These are phyloP conservation scores for Rousettus leschenaultii DNA, from an alignment of 2,113 vertebrate species.

Conservation along the genomic window DNA sequence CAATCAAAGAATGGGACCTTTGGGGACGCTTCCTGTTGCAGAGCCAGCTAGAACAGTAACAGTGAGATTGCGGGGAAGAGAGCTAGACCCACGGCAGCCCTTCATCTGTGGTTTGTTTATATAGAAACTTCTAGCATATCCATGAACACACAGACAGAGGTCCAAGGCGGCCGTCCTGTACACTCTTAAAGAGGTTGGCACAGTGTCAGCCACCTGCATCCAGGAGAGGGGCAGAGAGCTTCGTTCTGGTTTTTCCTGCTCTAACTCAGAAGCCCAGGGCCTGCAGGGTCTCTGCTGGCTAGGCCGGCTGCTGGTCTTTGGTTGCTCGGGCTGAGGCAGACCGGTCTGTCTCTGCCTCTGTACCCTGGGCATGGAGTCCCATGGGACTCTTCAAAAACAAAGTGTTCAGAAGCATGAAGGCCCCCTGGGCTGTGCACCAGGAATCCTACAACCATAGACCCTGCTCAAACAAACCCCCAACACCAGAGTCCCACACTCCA, in stretches of 20 bases:
- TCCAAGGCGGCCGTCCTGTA: not conserved
- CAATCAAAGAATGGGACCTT: not conserved
- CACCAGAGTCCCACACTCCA: not conserved
- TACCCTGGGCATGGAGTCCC: not conserved
- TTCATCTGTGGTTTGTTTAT: not conserved
- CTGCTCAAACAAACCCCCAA: not conserved
- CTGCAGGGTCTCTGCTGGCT: not conserved
- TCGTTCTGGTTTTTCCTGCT: no score
- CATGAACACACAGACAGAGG: not conserved
- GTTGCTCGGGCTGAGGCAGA: not conserved
- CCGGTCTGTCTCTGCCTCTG: not conserved
- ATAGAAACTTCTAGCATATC: not conserved
- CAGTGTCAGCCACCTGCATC: no score
- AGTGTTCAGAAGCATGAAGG: not conserved
- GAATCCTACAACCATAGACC: not conserved
- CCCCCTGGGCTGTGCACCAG: not conserved
- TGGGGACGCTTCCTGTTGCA: not conserved
- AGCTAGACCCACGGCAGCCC: not conserved
- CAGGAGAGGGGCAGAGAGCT: not conserved
- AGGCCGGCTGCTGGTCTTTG: no score
- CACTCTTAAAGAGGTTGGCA: not conserved
- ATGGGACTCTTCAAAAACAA: not conserved
- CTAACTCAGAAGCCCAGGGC: not conserved
- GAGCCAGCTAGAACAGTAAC: not conserved
- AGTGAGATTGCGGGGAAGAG: not conserved